Evolutionary conservation across 2,888 invertebrate species (phyloP), one percentile per base, ranked within the genome.

Genomic region (Idaea straminata): DNA sequence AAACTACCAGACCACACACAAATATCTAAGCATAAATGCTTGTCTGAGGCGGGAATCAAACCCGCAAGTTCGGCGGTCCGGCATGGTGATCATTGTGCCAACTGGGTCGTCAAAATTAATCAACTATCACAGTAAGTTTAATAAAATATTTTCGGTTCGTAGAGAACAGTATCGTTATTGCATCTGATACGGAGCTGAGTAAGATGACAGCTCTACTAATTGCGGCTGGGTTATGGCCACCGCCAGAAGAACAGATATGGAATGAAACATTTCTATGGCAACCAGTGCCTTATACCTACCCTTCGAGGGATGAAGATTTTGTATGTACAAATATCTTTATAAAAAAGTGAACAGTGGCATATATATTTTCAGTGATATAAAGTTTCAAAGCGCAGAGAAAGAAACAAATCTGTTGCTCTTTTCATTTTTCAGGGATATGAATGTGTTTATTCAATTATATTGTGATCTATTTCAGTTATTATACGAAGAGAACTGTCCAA

Each of bases 201-300:
- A 95, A 96, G 84, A 96, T 95, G 94, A 95, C 96, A 57, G 95
- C 95, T 0, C 90, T 95, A 66, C 83, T 96, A 71, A 95, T 96
- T 74, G 90, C 96, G 62, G 95, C 96, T 3, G 96, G 95, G 0
- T 82, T 97, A 25, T 97, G 95, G 92, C 95, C 95, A 5, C 95
- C 96, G 0, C 78, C 87, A 6, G 70, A 75, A 5, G 85, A 84
- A 64, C 88, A 92, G 72, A 72, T 82, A 64, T 95, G 95, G 95
- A 94, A 87, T 83, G 80, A 85, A 84, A 81, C 84, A 64, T 65
- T 96, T 88, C 93, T 75, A 64, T 92, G 92, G 92, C 95, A 95
- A 77, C 96, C 96, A 0, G 94, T 96, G 66, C 95, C 96, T 5
- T 93, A 93, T 70, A 86, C 83, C 1, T 93, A 92, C 74, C 89